phyloP scores from a whole-genome alignment of 2,888 invertebrate genomes.

The Pharmacophagus antenor region DNA sequence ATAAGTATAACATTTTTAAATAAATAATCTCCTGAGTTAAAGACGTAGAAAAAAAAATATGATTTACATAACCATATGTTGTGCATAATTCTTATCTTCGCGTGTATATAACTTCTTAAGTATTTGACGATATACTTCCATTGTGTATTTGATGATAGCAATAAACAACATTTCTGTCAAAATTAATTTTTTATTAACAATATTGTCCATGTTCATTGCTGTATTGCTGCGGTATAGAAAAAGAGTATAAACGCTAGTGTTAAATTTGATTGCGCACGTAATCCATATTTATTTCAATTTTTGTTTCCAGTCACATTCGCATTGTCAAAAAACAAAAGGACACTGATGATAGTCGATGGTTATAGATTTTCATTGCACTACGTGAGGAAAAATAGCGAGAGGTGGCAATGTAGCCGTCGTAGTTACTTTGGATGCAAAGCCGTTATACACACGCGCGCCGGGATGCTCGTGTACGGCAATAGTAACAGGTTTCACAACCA shows the following conservation, averaged over 20 bases:
- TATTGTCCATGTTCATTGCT: too few relatives aligned
- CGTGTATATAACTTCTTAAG: too few relatives aligned
- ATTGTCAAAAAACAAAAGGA: constrained; percentile 48
- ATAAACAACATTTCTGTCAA: not conserved
- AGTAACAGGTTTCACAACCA: constrained; percentile 52
- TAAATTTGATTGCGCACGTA: not conserved
- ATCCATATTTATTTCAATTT: constrained; percentile 15
- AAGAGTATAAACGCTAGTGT: not conserved
- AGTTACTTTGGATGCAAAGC: constrained; percentile 61
- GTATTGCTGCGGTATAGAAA: too few relatives aligned
- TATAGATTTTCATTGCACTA: constrained; percentile 59
- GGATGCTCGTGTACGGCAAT: constrained; percentile 38
- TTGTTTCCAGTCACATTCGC: constrained; percentile 44
- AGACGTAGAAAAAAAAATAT: too few relatives aligned
- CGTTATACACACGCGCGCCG: constrained; percentile 47
- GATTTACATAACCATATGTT: too few relatives aligned
- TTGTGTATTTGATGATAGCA: not conserved
- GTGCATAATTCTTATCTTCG: too few relatives aligned
- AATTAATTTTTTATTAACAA: too few relatives aligned
- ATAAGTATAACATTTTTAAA: too few relatives aligned
- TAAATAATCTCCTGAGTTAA: too few relatives aligned
- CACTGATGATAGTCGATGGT: constrained; percentile 53
- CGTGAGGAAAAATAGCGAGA: constrained; percentile 47
- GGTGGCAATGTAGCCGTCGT: constrained; percentile 62
- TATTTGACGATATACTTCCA: not conserved